These are phyloP conservation scores for Meandrina meandrites DNA, from an alignment of 92 coral and sea anemone genomes.

Conservation along the genomic window DNA sequence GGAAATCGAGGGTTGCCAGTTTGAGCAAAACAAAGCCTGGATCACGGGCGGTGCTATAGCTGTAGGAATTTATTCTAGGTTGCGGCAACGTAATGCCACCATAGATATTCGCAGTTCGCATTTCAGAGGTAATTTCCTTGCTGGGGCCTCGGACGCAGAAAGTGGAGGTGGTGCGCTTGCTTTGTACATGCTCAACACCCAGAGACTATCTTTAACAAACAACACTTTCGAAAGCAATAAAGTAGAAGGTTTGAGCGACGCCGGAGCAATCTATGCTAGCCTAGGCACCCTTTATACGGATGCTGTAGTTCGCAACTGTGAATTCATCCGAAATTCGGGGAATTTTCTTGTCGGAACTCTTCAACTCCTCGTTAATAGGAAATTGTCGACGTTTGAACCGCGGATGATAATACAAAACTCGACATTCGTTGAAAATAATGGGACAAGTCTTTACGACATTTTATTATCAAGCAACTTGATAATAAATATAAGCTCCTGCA, in stretches of 20 bases:
- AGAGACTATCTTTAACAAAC: background rate
- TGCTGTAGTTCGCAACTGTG: background rate
- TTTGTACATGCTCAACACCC: background rate
- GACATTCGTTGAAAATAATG: conserved; percentile 12
- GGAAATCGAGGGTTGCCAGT: conserved; percentile 25
- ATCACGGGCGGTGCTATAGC: conserved; percentile 27
- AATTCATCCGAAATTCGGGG: conserved; percentile 21
- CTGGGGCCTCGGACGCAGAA: too few species aligned
- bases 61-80: background rate
- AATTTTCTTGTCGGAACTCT: background rate
- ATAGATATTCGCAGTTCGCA: conserved; percentile 13
- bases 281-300: background rate
- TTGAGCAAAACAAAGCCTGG: conserved; percentile 8
- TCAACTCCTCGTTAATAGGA: background rate
- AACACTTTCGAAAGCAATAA: conserved; percentile 1
- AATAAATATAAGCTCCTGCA: conserved; percentile 16
- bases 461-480: background rate
- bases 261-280: conserved; percentile 11
- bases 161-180: conserved; percentile 27
- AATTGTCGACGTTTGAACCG: background rate
- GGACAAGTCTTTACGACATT: background rate
- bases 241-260: background rate
- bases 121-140: background rate
- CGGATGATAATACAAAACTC: conserved; percentile 2
- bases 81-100: background rate